Evolutionary conservation across 1,140 invertebrate species (phyloP), one percentile per base, ranked within the genome.

Genomic region (Saccostrea cuccullata): DNA sequence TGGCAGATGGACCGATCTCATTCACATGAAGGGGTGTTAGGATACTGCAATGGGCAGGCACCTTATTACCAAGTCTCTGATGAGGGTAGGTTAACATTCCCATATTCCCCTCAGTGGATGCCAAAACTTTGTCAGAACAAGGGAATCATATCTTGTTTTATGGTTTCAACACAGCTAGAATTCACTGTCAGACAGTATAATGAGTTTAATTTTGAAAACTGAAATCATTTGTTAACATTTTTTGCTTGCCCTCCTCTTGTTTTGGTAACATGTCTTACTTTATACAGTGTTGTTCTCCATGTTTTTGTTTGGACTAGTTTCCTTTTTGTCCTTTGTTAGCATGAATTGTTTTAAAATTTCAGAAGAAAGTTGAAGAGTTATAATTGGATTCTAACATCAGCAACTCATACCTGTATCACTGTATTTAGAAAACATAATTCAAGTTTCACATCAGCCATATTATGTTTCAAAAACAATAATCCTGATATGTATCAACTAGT

Each of bases 21-120:
- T 84, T 92, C 93, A 82, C 91, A 92, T 90, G 92, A 92, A 82
- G 91, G 89, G 86, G 85, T 90, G 64, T 64, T 89, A 86, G 89
- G 89, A 67, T 90, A 89, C 88, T 89, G 88, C 88, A 88, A 90
- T 70, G 89, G 87, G 84, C 82, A 90, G 77, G 64, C 85, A 58
- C 82, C 88, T 67, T 86, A 90, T 73, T 89, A 84, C 84, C 86
- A 85, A 12, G 84, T 73, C 58, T 55, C 82, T 83, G 86, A 88
- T 30, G 91, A 92, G 85, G 91, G 91, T 92, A 91, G 88, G 91
- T 92, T 85, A 73, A 77, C 70, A 56, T 20, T 77, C 73, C 55
- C 56, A 36, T 82, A 55, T 58, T 56, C 13, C 40, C 56, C 20
- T 2, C 15, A 40, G n/a, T 55, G 67, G 55, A 12, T 73, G 40